These are phyloP conservation scores for Pimpla rufipes DNA, from an alignment of 2,888 invertebrate genomes.

Conservation along the genomic window DNA sequence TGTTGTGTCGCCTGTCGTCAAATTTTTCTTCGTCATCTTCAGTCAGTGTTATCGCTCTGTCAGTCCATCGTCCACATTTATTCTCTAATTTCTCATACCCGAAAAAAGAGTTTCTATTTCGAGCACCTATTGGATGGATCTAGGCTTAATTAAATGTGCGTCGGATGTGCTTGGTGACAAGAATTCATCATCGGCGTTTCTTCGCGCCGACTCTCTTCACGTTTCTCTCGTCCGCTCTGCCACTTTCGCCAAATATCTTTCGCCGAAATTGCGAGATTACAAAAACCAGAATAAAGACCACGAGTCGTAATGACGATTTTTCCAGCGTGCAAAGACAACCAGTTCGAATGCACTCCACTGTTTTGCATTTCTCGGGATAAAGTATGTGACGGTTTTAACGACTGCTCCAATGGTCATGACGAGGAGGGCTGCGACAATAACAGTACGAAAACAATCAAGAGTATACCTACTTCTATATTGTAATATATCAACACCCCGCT, in stretches of 20 bases:
- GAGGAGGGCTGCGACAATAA: conserved; percentile 88
- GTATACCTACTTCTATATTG: conserved; percentile 51
- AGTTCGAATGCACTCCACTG: conserved; percentile 92
- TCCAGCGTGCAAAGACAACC: conserved; percentile 89
- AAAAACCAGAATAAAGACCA: conserved; percentile 49
- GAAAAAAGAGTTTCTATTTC: conserved; percentile 10
- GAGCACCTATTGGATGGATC: neutral
- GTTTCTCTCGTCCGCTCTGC: conserved; percentile 21
- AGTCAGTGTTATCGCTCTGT: conserved; percentile 9
- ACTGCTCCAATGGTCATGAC: conserved; percentile 91
- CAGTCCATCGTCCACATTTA: conserved; percentile 12
- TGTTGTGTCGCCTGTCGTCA: neutral
- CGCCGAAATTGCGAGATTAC: conserved; percentile 31
- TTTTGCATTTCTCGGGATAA: conserved; percentile 88
- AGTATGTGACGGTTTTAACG: conserved; percentile 89
- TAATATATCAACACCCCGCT: conserved; percentile 37
- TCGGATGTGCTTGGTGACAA: conserved; percentile 58
- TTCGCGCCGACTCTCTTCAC: neutral
- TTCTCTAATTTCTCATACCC: neutral
- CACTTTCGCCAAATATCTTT: conserved; percentile 37
- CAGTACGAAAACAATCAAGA: conserved; percentile 73
- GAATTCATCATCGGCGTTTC: conserved; percentile 38
- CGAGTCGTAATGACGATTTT: conserved; percentile 75
- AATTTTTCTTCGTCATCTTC: neutral
- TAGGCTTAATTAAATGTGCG: conserved; percentile 62